A percentile compares a stretch with the other conserved stretches of the same genome.
phyloP scores from a whole-genome alignment of 2,797 vertebrate genomes.

The Poecilia velifera region DNA sequence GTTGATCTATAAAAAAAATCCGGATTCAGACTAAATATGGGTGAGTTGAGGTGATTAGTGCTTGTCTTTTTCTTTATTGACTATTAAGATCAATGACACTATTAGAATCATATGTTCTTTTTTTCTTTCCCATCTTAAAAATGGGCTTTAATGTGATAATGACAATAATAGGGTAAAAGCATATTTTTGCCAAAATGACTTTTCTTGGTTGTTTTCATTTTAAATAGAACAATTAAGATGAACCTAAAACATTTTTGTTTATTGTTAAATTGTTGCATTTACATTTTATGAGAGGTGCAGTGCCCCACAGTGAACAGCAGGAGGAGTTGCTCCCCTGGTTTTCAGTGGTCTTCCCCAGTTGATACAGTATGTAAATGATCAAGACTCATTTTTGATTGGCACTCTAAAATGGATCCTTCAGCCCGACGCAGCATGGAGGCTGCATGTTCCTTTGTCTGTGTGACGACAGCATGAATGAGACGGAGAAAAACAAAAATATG shows the following conservation, averaged over 20 bases:
- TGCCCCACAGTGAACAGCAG: conserved; percentile 31
- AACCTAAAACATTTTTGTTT: neutral
- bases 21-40: neutral
- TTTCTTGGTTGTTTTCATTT: neutral
- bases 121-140: neutral
- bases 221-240: neutral
- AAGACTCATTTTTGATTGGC: conserved; percentile 71
- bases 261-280: neutral
- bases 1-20: neutral
- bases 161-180: neutral
- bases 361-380: conserved; percentile 61
- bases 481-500: neutral
- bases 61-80: neutral
- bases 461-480: neutral
- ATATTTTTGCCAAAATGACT: neutral
- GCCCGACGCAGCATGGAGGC: conserved; percentile 42
- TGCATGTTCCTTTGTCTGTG: conserved; percentile 48
- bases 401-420: conserved; percentile 70
- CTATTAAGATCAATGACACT: neutral
- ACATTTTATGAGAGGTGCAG: conserved; percentile 1
- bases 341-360: conserved; percentile 13
- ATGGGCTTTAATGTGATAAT: neutral
- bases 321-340: conserved; percentile 46
- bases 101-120: neutral
- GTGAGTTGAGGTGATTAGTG: neutral